A percentile compares a stretch with the other conserved stretches of the same genome.
Conservation (phyloP, 2,113 vertebrate genomes). For the Crotalus viridis region DNA sequence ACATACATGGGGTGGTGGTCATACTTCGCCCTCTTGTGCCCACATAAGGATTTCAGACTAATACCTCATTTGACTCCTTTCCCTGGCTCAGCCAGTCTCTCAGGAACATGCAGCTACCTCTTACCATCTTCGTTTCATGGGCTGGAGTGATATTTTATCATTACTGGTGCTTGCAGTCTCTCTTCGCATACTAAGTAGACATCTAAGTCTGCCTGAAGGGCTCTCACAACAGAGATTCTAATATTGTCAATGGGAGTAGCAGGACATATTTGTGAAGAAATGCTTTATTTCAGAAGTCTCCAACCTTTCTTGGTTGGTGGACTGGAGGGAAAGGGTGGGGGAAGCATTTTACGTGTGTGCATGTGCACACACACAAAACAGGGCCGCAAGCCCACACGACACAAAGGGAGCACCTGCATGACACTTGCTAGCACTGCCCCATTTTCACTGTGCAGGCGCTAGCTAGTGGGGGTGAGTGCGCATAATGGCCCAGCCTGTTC, state of each 20-base stretch:
- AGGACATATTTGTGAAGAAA: background rate
- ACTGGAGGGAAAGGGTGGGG: too few relatives aligned
- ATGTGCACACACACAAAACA: too few relatives aligned
- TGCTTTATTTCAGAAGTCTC: background rate
- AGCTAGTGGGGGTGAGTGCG: too few relatives aligned
- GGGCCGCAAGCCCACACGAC: too few relatives aligned
- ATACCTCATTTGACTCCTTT: background rate
- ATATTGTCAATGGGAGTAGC: background rate
- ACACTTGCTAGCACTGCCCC: too few relatives aligned
- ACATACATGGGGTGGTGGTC: background rate
- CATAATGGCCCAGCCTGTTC: too few relatives aligned
- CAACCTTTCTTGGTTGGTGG: too few relatives aligned
- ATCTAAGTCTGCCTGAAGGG: background rate
- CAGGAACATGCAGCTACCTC: background rate
- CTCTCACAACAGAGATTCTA: background rate
- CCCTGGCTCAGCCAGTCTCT: background rate
- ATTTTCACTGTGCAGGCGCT: too few relatives aligned
- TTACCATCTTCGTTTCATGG: background rate
- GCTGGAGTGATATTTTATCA: background rate
- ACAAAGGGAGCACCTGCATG: too few relatives aligned
- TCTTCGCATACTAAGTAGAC: background rate
- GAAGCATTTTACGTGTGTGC: too few relatives aligned
- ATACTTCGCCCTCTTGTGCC: background rate
- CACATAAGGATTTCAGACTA: background rate
- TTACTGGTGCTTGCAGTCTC: background rate